These are phyloP conservation scores for Thryonomys swinderianus DNA, from an alignment of 2,113 vertebrate species.

Conservation along the genomic window DNA sequence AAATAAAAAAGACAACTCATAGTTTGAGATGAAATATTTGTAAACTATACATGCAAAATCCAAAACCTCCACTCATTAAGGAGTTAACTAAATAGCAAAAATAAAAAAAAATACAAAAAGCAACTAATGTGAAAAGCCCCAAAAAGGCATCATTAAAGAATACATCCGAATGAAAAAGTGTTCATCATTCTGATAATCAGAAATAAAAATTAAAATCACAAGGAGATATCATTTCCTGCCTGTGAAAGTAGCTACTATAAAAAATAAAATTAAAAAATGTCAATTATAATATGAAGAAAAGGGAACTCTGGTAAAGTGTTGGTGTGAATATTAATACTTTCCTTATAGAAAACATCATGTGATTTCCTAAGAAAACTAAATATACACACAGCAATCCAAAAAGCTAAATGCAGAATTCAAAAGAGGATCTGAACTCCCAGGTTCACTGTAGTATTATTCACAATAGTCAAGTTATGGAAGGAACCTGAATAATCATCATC, in stretches of 20 bases:
- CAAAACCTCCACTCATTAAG: background rate
- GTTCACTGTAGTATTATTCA: background rate
- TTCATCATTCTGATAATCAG: background rate
- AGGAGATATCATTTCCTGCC: background rate
- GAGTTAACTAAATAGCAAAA: background rate
- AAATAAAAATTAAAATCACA: background rate
- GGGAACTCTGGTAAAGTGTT: background rate
- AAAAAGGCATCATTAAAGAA: background rate
- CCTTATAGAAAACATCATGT: background rate
- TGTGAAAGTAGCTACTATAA: background rate
- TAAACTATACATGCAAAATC: background rate
- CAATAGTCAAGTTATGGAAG: background rate
- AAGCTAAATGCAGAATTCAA: background rate
- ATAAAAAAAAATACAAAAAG: background rate
- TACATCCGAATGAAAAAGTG: background rate
- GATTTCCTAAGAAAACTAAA: background rate
- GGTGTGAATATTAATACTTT: background rate
- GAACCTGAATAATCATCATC: background rate
- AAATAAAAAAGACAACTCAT: background rate
- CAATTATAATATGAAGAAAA: background rate
- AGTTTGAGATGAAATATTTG: background rate
- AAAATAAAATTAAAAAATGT: background rate
- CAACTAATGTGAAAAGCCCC: background rate
- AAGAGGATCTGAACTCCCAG: no score
- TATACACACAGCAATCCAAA: background rate